Evolutionary conservation across 2,888 invertebrate species (phyloP).

Genomic region (Agrilus mali): DNA sequence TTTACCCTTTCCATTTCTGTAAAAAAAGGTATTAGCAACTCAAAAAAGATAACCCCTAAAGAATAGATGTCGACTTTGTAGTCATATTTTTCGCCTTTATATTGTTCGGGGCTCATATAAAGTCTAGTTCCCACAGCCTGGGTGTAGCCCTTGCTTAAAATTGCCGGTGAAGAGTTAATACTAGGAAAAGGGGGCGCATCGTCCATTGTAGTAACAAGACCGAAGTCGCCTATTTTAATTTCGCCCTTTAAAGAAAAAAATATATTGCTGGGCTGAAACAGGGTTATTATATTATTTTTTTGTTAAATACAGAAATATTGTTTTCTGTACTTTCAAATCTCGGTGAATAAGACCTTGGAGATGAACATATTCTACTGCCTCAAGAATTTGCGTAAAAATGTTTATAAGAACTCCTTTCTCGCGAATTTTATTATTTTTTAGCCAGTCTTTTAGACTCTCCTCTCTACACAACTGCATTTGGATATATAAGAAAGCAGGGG

Average conservation of each 20-base stretch:
- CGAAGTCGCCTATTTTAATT: slow-evolving; percentile 96
- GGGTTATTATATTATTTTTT: slow-evolving; percentile 1
- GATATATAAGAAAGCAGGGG: slow-evolving; percentile 70
- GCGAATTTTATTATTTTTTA: slow-evolving; percentile 46
- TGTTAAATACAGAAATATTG: neutral
- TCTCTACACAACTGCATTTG: slow-evolving; percentile 94
- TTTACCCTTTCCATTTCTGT: slow-evolving; percentile 83
- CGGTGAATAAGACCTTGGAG: slow-evolving; percentile 85
- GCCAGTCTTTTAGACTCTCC: slow-evolving; percentile 86
- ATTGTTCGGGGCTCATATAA: slow-evolving; percentile 98
- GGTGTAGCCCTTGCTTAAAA: slow-evolving; percentile 6
- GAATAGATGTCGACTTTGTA: slow-evolving; percentile 94
- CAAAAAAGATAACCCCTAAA: slow-evolving; percentile 86
- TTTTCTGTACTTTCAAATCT: slow-evolving; percentile 68
- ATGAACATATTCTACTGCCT: slow-evolving; percentile 94
- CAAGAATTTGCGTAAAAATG: slow-evolving; percentile 82
- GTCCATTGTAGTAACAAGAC: slow-evolving; percentile 83
- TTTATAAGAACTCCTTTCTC: slow-evolving; percentile 41
- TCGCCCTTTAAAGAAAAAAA: slow-evolving; percentile 84
- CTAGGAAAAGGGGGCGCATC: slow-evolving; percentile 36
- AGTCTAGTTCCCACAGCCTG: slow-evolving; percentile 62
- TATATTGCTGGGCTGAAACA: slow-evolving; percentile 68
- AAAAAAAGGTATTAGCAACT: slow-evolving; percentile 76
- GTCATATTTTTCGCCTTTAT: slow-evolving; percentile 59
- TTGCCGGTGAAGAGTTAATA: neutral